phyloP scores from a whole-genome alignment of 2,797 vertebrate genomes.

The Erithacus rubecula region DNA sequence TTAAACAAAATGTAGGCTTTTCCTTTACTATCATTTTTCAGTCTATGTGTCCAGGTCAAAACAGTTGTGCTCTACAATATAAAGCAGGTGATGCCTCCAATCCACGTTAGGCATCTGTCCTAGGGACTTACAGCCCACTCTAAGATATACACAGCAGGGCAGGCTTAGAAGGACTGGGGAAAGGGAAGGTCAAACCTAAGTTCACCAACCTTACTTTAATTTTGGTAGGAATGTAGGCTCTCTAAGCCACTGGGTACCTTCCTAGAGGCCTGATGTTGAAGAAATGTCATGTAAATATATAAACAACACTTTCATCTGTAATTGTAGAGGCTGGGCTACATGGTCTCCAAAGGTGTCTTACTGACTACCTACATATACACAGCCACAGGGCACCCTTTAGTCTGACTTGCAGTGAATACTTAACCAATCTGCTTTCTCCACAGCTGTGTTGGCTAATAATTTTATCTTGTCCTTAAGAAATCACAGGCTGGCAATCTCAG shows the following conservation, averaged over 20 bases:
- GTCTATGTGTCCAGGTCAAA: neutral
- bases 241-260: neutral
- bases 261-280: neutral
- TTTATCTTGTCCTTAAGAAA: neutral
- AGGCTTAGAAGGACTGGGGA: neutral
- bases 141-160: neutral
- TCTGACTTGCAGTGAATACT: neutral
- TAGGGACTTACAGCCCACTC: neutral
- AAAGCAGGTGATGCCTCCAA: neutral
- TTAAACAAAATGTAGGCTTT: neutral
- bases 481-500: neutral
- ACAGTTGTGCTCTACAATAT: neutral
- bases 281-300: neutral
- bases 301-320: neutral
- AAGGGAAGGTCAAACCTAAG: neutral
- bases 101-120: neutral
- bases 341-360: neutral
- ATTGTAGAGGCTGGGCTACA: neutral
- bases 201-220: neutral
- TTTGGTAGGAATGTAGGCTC: neutral
- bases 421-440: neutral
- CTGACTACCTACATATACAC: neutral
- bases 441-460: neutral
- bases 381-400: neutral
- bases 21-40: neutral